Evolutionary conservation across 2,888 invertebrate genomes (phyloP).

Genomic region (Heliconius hortense): DNA sequence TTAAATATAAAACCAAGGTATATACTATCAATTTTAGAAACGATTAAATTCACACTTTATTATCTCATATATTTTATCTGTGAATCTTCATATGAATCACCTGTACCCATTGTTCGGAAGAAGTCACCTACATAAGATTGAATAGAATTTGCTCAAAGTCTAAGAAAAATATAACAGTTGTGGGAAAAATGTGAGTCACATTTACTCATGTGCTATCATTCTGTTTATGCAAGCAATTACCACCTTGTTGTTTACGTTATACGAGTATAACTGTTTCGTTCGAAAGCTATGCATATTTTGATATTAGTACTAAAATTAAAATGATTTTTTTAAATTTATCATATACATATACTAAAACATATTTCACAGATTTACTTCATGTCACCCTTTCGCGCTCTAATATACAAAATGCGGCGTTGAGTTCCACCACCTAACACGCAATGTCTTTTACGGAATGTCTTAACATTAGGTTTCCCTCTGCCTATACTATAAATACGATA

Average conservation of each 20-base stretch:
- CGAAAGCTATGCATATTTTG: not conserved
- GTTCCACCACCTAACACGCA: too few species aligned
- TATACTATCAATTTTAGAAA: not conserved
- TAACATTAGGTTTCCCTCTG: too few species aligned
- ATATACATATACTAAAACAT: too few species aligned
- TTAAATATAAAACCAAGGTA: not conserved
- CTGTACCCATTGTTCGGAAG: slow-evolving; percentile 5
- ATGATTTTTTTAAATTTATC: too few species aligned
- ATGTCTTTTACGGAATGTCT: too few species aligned
- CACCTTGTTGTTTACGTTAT: slow-evolving; percentile 12
- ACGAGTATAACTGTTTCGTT: not conserved
- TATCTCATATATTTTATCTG: slow-evolving; percentile 1
- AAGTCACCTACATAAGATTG: slow-evolving; percentile 9
- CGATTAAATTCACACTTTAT: slow-evolving; percentile 2
- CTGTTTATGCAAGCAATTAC: slow-evolving; percentile 3
- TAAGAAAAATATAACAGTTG: slow-evolving; percentile 6
- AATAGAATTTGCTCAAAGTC: slow-evolving; percentile 5
- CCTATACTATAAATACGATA: too few species aligned
- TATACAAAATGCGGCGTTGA: too few species aligned
- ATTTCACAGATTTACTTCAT: not conserved
- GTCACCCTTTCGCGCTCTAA: too few species aligned
- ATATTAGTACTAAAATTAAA: too few species aligned
- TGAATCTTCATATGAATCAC: slow-evolving; percentile 14
- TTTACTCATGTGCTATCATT: not conserved
- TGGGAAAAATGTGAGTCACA: slow-evolving; percentile 10